These are phyloP conservation scores for Musca domestica DNA, from an alignment of 1,140 invertebrate genomes.

Conservation along the genomic window DNA sequence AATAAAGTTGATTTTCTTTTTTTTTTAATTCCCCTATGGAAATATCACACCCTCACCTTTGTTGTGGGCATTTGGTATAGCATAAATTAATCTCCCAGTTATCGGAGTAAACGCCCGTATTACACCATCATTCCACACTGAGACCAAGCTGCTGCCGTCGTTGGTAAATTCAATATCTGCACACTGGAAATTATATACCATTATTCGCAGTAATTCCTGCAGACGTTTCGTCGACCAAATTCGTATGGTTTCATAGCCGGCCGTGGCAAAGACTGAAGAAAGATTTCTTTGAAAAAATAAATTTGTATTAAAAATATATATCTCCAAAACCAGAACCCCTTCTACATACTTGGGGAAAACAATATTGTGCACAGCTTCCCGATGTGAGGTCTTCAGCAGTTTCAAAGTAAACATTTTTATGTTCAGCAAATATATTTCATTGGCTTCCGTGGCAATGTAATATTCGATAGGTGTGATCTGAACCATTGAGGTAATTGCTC, in stretches of 20 bases:
- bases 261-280: slow-evolving; percentile 82
- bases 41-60: slow-evolving; percentile 74
- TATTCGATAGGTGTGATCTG: slow-evolving; percentile 60
- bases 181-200: slow-evolving; percentile 82
- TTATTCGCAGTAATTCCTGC: slow-evolving; percentile 78
- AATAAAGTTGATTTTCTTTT: no score
- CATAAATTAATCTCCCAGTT: slow-evolving; percentile 74
- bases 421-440: slow-evolving; percentile 80
- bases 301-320: not conserved
- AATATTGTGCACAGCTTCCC: slow-evolving; percentile 74
- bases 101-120: slow-evolving; percentile 83
- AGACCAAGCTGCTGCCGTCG: slow-evolving; percentile 76
- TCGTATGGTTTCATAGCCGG: slow-evolving; percentile 77
- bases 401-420: slow-evolving; percentile 67
- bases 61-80: slow-evolving; percentile 81
- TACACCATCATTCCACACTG: slow-evolving; percentile 85
- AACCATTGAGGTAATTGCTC: slow-evolving; percentile 66
- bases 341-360: slow-evolving; percentile 75
- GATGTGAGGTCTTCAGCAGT: slow-evolving; percentile 79
- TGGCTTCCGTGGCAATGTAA: slow-evolving; percentile 70
- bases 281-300: slow-evolving; percentile 59
- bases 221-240: slow-evolving; percentile 76
- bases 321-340: not conserved
- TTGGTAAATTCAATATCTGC: slow-evolving; percentile 71
- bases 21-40: no score